phyloP scores from a whole-genome alignment of 2,113 vertebrate species.

The Heterotis niloticus region DNA sequence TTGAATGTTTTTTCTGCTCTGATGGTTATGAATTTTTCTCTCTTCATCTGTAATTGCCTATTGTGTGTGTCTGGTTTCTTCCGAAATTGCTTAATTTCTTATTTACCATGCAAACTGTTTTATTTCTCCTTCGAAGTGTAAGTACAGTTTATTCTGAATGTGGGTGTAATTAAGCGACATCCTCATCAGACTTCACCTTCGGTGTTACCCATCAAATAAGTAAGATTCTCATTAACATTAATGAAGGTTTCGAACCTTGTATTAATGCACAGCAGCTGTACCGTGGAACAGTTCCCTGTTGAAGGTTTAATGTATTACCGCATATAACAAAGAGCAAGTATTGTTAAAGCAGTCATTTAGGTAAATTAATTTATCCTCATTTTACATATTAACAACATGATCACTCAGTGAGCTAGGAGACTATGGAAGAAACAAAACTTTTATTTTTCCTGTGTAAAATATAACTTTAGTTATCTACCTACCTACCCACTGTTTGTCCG shows the following conservation, averaged over 20 bases:
- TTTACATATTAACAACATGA: too few species aligned
- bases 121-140: not conserved
- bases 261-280: not conserved
- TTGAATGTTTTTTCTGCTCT: not conserved
- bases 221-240: not conserved
- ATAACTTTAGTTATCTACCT: too few species aligned
- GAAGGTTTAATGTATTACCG: not conserved
- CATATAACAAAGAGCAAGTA: constrained; percentile 9
- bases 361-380: too few species aligned
- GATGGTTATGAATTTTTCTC: not conserved
- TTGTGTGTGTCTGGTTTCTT: not conserved
- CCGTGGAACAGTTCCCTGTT: not conserved
- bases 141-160: not conserved
- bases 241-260: too few species aligned
- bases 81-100: not conserved
- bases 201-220: not conserved
- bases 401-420: too few species aligned
- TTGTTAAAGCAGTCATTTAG: too few species aligned
- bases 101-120: not conserved
- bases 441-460: too few species aligned
- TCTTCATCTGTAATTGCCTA: not conserved
- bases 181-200: not conserved
- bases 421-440: too few species aligned
- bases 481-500: too few species aligned
- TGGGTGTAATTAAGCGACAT: not conserved